Base-by-base conservation (phyloP, 2,113 vertebrate genomes). In the Poeciliopsis prolifica region DNA sequence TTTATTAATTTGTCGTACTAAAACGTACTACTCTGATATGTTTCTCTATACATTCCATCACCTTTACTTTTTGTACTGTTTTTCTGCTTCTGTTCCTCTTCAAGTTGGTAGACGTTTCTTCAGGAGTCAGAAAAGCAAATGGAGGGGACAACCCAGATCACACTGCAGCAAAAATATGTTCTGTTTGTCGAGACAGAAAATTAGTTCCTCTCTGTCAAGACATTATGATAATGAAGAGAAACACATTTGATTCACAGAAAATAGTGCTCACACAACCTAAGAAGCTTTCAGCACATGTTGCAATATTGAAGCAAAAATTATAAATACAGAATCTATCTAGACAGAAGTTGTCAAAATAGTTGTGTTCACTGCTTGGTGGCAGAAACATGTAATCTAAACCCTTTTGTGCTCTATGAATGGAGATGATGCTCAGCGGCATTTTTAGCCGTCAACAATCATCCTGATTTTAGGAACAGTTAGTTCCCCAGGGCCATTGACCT, bases 381-480 rank as follows among this genome's bases (percentile, higher is more conserved):
- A 17, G 42, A 14, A 44, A 17, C 15, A 37, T 37, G 35, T 51
- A 19, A 63, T 4, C 19, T 42, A 62, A 51, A 30, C 15, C 42
- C 19, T 64, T 0, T 40, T 65, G 24, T 44, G 48, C 51, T 78
- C 58, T 35, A 30, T 76, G 40, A 64, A 61, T 42, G 31, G 26
- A 37, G 19, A 42, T 72, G 64, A 66, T 63, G 75, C 74, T 65
- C 62, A 65, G 22, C 62, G 70, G 44, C 42, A 33, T 70, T 83
- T 74, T 37, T 44, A 73, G 61, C 12, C 15, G 54, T 28, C 40
- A 72, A 61, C 29, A 71, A 68, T 33, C 17, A 68, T 61, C 26
- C 51, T 82, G 61, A 84, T 78, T 81, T 70, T 61, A 74, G 65
- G 66, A 78, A 51, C 65, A 28, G 68, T 24, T 61, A 37, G 54